A percentile compares a stretch with the other conserved stretches of the same genome.
These are phyloP conservation scores for Mongoloraphidia duomilia DNA, from an alignment of 2,888 invertebrate genomes.

Conservation along the genomic window DNA sequence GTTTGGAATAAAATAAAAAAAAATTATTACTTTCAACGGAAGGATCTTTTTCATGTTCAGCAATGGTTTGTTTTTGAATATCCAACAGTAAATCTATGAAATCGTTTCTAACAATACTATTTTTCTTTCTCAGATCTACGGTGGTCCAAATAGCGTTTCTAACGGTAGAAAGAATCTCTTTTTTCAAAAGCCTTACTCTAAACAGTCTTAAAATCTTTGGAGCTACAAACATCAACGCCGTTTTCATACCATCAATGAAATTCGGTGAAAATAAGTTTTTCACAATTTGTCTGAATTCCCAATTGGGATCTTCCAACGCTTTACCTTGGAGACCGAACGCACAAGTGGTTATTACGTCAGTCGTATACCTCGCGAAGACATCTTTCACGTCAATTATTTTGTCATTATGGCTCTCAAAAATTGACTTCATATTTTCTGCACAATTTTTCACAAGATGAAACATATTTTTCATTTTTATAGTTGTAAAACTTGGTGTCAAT, in stretches of 20 bases:
- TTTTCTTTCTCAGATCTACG: constrained; percentile 20
- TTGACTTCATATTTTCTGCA: constrained; percentile 20
- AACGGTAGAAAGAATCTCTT: constrained; percentile 21
- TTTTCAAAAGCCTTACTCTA: constrained; percentile 23
- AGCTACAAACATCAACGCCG: constrained; percentile 23
- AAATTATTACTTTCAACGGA: not conserved
- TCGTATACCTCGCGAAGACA: constrained; percentile 27
- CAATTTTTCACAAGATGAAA: constrained; percentile 30
- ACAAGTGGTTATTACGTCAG: constrained; percentile 32
- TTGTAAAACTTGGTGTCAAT: constrained; percentile 37
- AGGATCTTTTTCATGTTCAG: constrained; percentile 8
- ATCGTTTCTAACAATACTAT: constrained; percentile 25
- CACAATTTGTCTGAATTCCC: constrained; percentile 26
- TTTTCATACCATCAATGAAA: constrained; percentile 17
- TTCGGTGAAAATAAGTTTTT: constrained; percentile 24
- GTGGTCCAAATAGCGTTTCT: constrained; percentile 23
- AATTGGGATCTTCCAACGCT: constrained; percentile 24
- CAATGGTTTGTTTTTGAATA: constrained; percentile 17
- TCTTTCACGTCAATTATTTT: constrained; percentile 21
- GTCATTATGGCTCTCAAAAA: constrained; percentile 16
- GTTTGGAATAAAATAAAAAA: not conserved
- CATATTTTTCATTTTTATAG: constrained; percentile 39
- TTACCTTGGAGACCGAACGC: constrained; percentile 32
- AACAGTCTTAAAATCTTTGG: constrained; percentile 24
- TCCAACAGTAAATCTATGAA: constrained; percentile 31